Evolutionary conservation across 2,113 vertebrate species (phyloP).

Genomic region (Microtus richardsoni): DNA sequence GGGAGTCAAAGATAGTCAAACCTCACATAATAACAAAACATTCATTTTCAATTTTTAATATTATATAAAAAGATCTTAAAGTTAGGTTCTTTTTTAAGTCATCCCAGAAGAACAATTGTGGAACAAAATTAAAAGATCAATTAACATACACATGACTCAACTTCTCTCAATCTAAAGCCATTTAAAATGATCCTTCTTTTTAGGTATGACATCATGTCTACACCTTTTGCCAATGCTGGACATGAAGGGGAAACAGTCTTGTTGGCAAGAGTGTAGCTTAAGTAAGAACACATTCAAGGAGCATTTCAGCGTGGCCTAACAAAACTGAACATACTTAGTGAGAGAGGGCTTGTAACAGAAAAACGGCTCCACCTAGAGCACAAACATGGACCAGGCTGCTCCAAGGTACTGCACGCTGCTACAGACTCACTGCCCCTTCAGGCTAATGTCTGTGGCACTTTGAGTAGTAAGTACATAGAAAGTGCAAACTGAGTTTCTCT

Average conservation of each 20-base stretch:
- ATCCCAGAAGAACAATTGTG: background rate
- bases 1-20: background rate
- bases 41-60: background rate
- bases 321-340: background rate
- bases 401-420: background rate
- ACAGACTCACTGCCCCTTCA: background rate
- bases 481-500: background rate
- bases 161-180: conserved; percentile 33
- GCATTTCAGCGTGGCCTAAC: background rate
- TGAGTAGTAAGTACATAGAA: background rate
- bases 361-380: background rate
- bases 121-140: conserved; percentile 38
- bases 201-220: conserved; percentile 13
- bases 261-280: background rate
- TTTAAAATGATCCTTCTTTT: conserved; percentile 36
- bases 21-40: background rate
- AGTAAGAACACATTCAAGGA: background rate
- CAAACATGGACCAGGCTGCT: background rate
- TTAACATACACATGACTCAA: conserved; percentile 38
- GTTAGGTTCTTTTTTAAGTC: background rate
- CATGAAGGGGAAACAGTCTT: background rate
- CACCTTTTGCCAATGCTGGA: background rate
- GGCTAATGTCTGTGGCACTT: background rate
- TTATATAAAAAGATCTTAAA: background rate
- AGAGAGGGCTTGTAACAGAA: too few species aligned